Percentiles rank a stretch among this genome's conserved stretches.
Conservation (phyloP, 2,797 vertebrate species). For the Eremophila alpestris region DNA sequence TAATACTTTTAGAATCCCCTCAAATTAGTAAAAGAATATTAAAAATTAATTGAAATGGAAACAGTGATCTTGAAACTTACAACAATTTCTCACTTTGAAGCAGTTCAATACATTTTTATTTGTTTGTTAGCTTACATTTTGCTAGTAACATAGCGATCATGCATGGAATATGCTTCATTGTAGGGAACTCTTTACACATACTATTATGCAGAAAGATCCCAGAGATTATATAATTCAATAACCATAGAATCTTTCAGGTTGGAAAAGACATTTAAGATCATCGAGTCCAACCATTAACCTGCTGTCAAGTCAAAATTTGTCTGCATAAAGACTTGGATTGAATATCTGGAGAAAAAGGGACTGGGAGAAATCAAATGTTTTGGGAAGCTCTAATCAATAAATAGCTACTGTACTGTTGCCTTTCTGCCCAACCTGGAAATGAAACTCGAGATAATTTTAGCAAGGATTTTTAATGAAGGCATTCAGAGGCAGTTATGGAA, state of each 20-base stretch:
- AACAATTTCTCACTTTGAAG: neutral
- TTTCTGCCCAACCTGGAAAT: neutral
- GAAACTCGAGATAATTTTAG: neutral
- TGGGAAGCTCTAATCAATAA: neutral
- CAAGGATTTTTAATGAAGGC: neutral
- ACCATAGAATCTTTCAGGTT: neutral
- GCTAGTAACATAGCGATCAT: neutral
- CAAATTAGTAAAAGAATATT: conserved; percentile 4
- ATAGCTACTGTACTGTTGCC: neutral
- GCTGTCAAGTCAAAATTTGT: neutral
- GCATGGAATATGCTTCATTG: neutral
- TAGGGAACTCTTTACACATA: neutral
- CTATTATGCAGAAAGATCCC: neutral
- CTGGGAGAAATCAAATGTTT: neutral
- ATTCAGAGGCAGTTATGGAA: neutral
- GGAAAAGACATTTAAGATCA: neutral
- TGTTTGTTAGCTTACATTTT: neutral
- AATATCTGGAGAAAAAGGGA: neutral
- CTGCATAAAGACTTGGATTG: neutral
- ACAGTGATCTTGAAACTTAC: neutral
- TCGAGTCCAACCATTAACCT: neutral
- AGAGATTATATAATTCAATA: neutral
- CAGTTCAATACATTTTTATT: neutral
- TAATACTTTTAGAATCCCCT: conserved; percentile 2
- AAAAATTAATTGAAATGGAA: neutral